Evolutionary conservation across 2,888 invertebrate species (phyloP).

Genomic region (Myopa tessellatipennis): DNA sequence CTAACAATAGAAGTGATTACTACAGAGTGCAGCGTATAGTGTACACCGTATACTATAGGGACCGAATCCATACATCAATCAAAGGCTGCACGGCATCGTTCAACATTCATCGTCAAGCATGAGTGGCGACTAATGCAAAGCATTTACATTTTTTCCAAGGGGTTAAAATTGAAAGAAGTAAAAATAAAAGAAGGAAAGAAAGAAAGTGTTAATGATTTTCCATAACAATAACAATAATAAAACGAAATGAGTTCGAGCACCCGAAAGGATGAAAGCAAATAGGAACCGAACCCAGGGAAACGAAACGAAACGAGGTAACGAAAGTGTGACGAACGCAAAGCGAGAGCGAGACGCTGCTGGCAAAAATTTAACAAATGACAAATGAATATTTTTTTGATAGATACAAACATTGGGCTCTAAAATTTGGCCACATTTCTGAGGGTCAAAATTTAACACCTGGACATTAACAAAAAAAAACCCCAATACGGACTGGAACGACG

Average conservation of each 20-base stretch:
- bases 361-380: conserved; percentile 31
- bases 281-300: neutral
- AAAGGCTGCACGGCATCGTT: neutral
- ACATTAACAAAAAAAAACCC: neutral
- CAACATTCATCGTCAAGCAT: conserved; percentile 25
- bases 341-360: neutral
- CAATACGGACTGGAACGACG: neutral
- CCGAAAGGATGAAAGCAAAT: neutral
- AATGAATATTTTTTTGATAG: conserved; percentile 40
- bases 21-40: too few relatives aligned
- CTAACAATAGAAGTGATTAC: neutral
- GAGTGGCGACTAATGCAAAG: conserved; percentile 1
- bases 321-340: neutral
- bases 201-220: conserved; percentile 52
- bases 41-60: too few relatives aligned
- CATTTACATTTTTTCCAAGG: conserved; percentile 10
- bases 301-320: neutral
- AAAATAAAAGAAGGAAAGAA: conserved; percentile 19
- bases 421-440: conserved; percentile 7
- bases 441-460: conserved; percentile 29
- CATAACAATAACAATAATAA: conserved; percentile 27
- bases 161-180: conserved; percentile 9
- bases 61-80: conserved; percentile 12
- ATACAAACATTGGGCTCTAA: neutral
- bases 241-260: neutral